Evolutionary conservation across 2,888 invertebrate genomes (phyloP).

Genomic region (Diploptera punctata): DNA sequence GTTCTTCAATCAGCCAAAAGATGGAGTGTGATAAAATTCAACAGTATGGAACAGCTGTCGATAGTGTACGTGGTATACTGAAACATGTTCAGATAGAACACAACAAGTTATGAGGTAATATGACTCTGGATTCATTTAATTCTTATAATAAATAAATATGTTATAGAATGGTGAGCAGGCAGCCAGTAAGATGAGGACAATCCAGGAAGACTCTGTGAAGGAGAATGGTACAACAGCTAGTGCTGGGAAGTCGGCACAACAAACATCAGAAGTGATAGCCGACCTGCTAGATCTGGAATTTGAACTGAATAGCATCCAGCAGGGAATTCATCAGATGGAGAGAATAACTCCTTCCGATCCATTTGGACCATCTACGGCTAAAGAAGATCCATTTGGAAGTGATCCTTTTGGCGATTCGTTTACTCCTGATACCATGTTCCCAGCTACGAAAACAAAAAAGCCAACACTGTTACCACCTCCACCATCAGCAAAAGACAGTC

Average conservation of each 20-base stretch:
- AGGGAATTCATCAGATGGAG: conserved; percentile 89
- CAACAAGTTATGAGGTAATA: too few species aligned
- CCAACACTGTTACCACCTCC: conserved; percentile 39
- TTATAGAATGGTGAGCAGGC: conserved; percentile 39
- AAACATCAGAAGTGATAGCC: conserved; percentile 62
- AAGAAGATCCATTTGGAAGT: conserved; percentile 55
- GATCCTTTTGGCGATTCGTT: conserved; percentile 82
- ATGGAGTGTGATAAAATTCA: too few species aligned
- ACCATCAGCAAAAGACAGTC: conserved; percentile 50
- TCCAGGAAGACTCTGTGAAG: conserved; percentile 38
- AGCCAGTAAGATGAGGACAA: conserved; percentile 39
- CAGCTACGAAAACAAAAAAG: conserved; percentile 27
- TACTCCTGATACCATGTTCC: conserved; percentile 51
- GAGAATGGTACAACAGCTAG: conserved; percentile 37
- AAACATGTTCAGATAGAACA: too few species aligned
- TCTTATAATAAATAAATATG: too few species aligned
- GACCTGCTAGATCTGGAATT: conserved; percentile 88
- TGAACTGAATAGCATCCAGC: conserved; percentile 83
- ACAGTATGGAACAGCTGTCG: too few species aligned
- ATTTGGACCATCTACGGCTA: conserved; percentile 63
- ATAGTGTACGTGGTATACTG: too few species aligned
- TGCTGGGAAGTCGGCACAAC: conserved; percentile 42
- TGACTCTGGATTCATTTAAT: too few species aligned
- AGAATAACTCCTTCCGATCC: conserved; percentile 78
- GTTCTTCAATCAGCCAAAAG: too few species aligned